Conservation (phyloP, 2,797 vertebrate species). For the Poeciliopsis infans region DNA sequence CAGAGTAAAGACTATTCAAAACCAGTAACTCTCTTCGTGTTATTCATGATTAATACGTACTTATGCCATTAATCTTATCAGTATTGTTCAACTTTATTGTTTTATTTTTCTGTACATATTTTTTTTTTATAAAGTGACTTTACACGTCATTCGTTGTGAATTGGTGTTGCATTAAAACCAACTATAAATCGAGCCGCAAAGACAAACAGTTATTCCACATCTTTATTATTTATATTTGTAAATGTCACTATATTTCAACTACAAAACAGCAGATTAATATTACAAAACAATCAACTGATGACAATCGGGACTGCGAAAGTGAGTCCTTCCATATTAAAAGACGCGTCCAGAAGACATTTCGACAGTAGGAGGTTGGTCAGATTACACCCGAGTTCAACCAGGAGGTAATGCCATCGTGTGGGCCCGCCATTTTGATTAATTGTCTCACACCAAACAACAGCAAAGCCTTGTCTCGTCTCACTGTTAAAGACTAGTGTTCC, state of each 20-base stretch:
- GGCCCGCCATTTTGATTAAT: conserved; percentile 17
- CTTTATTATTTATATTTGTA: conserved; percentile 51
- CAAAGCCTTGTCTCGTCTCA: conserved; percentile 17
- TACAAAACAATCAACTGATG: conserved; percentile 29
- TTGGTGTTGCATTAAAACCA: not conserved
- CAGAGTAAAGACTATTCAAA: not conserved
- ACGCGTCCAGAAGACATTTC: conserved; percentile 6
- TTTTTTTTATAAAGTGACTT: not conserved
- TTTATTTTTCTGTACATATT: not conserved
- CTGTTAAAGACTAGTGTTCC: conserved; percentile 9
- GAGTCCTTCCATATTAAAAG: conserved; percentile 14
- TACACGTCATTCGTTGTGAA: not conserved
- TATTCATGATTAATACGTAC: too few species aligned
- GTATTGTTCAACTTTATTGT: not conserved
- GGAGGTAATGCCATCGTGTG: conserved; percentile 18
- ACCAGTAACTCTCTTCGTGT: not conserved
- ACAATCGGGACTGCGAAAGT: conserved; percentile 19
- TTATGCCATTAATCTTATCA: not conserved
- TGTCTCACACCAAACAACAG: conserved; percentile 20
- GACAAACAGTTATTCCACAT: conserved; percentile 19
- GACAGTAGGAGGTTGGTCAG: conserved; percentile 9
- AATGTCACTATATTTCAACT: conserved; percentile 28
- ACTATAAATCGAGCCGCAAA: not conserved
- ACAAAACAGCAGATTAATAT: conserved; percentile 46
- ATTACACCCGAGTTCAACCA: conserved; percentile 41